These are phyloP conservation scores for Protobothrops flavoviridis DNA, from an alignment of 2,113 vertebrate species.

Conservation along the genomic window DNA sequence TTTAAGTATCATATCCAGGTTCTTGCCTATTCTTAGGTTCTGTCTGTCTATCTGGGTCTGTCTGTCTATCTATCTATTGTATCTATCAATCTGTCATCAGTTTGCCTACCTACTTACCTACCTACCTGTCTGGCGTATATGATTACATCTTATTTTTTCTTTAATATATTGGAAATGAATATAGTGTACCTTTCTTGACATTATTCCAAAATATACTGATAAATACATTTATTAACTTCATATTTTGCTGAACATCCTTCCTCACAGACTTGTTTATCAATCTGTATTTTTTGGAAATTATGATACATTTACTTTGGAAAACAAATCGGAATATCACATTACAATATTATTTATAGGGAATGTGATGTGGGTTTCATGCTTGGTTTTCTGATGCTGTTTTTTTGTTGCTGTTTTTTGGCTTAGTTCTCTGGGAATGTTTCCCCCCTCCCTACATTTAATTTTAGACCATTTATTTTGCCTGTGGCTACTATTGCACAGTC, in stretches of 20 bases:
- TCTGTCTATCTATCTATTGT: neutral
- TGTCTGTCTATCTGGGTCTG: neutral
- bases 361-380: neutral
- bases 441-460: constrained; percentile 19
- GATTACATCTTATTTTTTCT: neutral
- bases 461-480: constrained; percentile 46
- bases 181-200: neutral
- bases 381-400: constrained; percentile 33
- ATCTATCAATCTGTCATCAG: neutral
- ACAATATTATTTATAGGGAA: neutral
- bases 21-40: neutral
- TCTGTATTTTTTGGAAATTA: neutral
- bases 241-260: neutral
- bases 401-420: neutral
- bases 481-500: neutral
- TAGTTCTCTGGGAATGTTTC: constrained; percentile 34
- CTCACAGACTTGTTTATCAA: neutral
- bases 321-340: neutral
- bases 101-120: neutral
- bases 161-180: neutral
- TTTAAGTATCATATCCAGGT: neutral
- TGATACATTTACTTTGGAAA: neutral
- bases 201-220: neutral
- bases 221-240: neutral
- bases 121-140: neutral